A percentile compares a stretch with the other conserved stretches of the same genome.
phyloP scores from a whole-genome alignment of 2,113 vertebrate species.

The Coturnix japonica region DNA sequence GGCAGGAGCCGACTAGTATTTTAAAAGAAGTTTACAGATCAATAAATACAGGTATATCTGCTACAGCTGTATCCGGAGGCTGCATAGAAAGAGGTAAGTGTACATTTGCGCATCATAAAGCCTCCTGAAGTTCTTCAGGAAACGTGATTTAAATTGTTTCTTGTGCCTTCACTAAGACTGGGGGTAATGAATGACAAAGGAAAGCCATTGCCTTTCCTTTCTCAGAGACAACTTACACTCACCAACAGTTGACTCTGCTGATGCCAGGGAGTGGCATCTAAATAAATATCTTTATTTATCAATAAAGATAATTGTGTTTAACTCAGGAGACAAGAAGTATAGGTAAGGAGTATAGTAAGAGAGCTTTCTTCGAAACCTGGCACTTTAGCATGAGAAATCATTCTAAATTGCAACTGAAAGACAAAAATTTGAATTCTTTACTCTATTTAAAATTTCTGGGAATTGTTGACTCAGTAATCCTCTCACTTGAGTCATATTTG shows the following conservation, averaged over 20 bases:
- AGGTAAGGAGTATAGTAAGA: not conserved
- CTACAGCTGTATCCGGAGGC: not conserved
- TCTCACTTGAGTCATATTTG: fast-evolving
- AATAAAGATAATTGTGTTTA: not conserved
- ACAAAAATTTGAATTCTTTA: not conserved
- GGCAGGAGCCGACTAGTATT: not conserved
- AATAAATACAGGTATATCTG: not conserved
- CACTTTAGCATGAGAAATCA: not conserved
- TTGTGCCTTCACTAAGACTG: not conserved
- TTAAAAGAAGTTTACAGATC: not conserved
- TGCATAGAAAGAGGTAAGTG: not conserved
- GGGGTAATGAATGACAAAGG: not conserved
- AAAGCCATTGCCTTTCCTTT: not conserved
- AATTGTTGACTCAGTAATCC: not conserved
- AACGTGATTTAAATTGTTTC: not conserved
- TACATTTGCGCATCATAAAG: not conserved
- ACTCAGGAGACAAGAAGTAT: not conserved
- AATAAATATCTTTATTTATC: too few relatives aligned
- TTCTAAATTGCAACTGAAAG: not conserved
- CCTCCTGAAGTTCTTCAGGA: not conserved
- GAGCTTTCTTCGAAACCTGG: not conserved
- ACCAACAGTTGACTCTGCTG: not conserved
- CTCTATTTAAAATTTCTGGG: not conserved
- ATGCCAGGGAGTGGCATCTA: not conserved
- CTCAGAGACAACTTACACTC: not conserved